A percentile compares a stretch with the other conserved stretches of the same genome.
phyloP scores from a whole-genome alignment of 2,888 invertebrate genomes.

The Plagodis dolabraria region DNA sequence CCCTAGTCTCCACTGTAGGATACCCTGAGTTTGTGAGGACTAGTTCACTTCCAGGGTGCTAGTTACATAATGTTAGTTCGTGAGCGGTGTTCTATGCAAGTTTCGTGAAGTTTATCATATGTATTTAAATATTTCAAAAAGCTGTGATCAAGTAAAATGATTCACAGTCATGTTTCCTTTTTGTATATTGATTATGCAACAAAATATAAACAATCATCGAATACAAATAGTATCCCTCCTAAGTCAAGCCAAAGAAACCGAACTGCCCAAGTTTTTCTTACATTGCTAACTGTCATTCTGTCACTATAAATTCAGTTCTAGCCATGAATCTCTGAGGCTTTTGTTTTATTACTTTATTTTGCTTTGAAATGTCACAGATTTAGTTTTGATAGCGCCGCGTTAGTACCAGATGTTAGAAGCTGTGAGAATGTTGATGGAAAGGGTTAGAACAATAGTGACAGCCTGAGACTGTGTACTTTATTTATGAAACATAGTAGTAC shows the following conservation, averaged over 20 bases:
- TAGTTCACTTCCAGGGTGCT: too few species aligned
- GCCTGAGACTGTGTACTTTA: background rate
- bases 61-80: too few species aligned
- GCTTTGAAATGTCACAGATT: conserved; percentile 8
- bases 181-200: too few species aligned
- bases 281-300: conserved; percentile 40
- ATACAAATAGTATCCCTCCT: conserved; percentile 8
- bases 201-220: background rate
- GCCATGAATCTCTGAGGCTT: conserved; percentile 12
- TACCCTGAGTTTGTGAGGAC: too few species aligned
- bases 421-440: background rate
- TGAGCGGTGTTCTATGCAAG: too few species aligned
- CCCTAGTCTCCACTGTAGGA: too few species aligned
- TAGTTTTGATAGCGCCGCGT: background rate
- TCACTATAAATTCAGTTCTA: conserved; percentile 37
- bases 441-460: background rate
- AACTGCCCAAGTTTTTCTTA: conserved; percentile 26
- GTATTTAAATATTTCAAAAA: too few species aligned
- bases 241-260: conserved; percentile 12
- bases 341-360: conserved; percentile 7
- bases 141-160: too few species aligned
- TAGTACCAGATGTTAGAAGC: too few species aligned
- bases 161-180: too few species aligned
- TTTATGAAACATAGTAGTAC: too few species aligned
- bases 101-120: too few species aligned